Evolutionary conservation across 2,888 invertebrate species (phyloP).

Genomic region (Diarsia brunnea): DNA sequence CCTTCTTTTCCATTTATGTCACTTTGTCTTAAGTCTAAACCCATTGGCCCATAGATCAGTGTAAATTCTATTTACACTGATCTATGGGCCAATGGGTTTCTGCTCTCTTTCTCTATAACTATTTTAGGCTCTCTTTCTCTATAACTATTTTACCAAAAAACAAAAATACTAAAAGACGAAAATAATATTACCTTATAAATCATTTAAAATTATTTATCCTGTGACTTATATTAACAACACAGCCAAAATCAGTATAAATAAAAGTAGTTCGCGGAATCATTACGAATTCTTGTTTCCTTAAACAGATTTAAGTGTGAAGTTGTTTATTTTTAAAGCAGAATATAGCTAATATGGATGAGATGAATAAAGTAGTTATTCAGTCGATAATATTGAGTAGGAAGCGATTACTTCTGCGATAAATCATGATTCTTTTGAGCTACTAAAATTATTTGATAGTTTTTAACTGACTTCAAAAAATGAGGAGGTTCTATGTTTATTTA

Average conservation of each 20-base stretch:
- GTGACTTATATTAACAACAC: slow-evolving; percentile 1
- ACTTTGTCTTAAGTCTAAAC: too few species aligned
- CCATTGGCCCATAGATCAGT: background rate
- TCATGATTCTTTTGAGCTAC: background rate
- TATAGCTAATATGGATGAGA: slow-evolving; percentile 22
- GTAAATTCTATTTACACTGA: too few species aligned
- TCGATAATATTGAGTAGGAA: slow-evolving; percentile 11
- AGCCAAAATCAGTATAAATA: background rate
- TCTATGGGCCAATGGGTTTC: too few species aligned
- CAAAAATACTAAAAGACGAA: too few species aligned
- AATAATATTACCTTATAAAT: background rate
- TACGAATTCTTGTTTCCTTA: slow-evolving; percentile 19
- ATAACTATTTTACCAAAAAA: background rate
- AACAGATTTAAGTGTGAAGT: background rate
- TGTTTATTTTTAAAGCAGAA: slow-evolving; percentile 17
- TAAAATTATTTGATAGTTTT: background rate
- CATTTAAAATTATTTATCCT: slow-evolving; percentile 3
- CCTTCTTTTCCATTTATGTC: background rate
- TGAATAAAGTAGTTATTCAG: slow-evolving; percentile 33
- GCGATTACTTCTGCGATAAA: background rate
- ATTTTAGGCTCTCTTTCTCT: background rate
- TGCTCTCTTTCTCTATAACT: too few species aligned
- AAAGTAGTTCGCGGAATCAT: background rate
- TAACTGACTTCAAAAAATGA: too few species aligned
- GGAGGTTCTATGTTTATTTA: too few species aligned